phyloP scores from a whole-genome alignment of 2,113 vertebrate genomes.

The Nothocercus julius region DNA sequence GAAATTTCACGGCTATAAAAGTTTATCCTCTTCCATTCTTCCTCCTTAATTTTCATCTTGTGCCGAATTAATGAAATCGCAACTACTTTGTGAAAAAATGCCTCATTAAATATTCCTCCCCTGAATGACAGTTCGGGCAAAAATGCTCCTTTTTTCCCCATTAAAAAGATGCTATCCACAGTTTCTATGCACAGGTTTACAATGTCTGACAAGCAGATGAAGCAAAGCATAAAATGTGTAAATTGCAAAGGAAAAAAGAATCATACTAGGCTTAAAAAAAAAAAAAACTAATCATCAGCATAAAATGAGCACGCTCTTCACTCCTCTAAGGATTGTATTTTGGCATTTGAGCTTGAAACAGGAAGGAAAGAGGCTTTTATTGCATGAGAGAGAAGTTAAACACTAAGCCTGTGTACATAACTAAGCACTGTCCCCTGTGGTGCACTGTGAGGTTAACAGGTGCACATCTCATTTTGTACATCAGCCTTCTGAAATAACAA shows the following conservation, averaged over 20 bases:
- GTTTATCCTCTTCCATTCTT: neutral
- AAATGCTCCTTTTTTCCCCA: neutral
- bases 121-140: neutral
- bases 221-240: neutral
- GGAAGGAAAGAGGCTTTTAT: neutral
- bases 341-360: neutral
- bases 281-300: neutral
- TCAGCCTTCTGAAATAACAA: neutral
- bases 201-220: neutral
- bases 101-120: neutral
- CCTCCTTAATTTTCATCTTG: neutral
- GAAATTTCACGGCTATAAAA: neutral
- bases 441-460: neutral
- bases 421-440: neutral
- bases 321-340: neutral
- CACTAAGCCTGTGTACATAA: neutral
- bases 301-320: neutral
- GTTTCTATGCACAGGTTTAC: neutral
- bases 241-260: neutral
- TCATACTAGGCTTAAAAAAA: neutral
- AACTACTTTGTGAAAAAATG: neutral
- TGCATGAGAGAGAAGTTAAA: neutral
- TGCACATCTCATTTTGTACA: neutral
- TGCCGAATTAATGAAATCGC: neutral
- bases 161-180: neutral